phyloP scores from a whole-genome alignment of 2,113 vertebrate genomes.

The Penelope pileata region DNA sequence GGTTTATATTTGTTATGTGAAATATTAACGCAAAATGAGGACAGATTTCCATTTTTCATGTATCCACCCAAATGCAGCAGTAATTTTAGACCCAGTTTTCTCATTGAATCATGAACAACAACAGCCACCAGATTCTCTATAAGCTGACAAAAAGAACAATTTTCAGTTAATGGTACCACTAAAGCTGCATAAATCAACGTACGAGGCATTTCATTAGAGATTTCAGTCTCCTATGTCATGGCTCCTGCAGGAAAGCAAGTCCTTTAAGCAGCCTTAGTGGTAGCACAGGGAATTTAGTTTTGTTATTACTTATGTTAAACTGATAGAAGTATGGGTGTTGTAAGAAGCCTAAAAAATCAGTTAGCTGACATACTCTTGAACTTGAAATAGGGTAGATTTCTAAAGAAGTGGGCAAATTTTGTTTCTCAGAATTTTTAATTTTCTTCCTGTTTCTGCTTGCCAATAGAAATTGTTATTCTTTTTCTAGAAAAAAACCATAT shows the following conservation, averaged over 20 bases:
- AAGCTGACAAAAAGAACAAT: constrained; percentile 55
- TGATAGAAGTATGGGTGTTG: not conserved
- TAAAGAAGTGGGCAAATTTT: not conserved
- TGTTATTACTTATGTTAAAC: constrained; percentile 58
- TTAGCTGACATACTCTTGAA: not conserved
- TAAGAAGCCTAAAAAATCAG: not conserved
- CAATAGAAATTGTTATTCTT: not conserved
- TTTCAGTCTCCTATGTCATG: constrained; percentile 25
- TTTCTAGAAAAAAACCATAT: not conserved
- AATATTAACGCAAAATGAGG: constrained; percentile 34
- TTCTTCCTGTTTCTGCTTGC: not conserved
- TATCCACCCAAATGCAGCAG: not conserved
- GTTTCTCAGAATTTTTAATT: not conserved
- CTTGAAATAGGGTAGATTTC: not conserved
- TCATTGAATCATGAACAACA: constrained; percentile 47
- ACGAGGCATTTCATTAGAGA: constrained; percentile 30
- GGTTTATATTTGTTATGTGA: constrained; percentile 39
- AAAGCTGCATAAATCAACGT: constrained; percentile 62
- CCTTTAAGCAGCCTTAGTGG: constrained; percentile 48
- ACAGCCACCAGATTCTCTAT: constrained; percentile 32
- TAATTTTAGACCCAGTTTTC: not conserved
- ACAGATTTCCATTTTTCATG: not conserved
- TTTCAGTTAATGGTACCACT: constrained; percentile 60
- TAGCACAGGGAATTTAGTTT: constrained; percentile 42
- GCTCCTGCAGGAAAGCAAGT: constrained; percentile 46